phyloP scores from a whole-genome alignment of 2,888 invertebrate genomes.

The Alloscopus bannaensis region DNA sequence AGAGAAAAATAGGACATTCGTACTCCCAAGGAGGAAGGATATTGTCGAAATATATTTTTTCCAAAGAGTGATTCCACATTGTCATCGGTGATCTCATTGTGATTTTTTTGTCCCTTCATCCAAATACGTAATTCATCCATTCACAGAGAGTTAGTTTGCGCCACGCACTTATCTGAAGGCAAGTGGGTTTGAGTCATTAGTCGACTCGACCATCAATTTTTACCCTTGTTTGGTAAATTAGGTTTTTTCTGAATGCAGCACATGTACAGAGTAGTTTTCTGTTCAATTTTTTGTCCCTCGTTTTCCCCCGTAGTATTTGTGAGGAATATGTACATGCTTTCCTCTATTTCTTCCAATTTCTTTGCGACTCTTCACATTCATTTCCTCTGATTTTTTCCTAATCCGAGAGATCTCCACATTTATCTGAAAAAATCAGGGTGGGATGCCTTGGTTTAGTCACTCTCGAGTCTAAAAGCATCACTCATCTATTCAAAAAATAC shows the following conservation, averaged over 20 bases:
- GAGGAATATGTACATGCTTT: neutral
- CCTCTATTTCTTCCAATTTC: constrained; percentile 27
- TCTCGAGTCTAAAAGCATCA: constrained; percentile 23
- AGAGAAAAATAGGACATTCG: too few species aligned
- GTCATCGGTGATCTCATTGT: constrained; percentile 42
- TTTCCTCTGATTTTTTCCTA: constrained; percentile 37
- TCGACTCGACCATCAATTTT: constrained; percentile 10
- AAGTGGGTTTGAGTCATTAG: constrained; percentile 58
- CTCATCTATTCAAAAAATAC: constrained; percentile 45
- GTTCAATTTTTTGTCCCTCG: neutral
- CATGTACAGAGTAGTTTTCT: constrained; percentile 2
- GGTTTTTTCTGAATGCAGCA: constrained; percentile 41
- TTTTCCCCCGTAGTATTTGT: neutral
- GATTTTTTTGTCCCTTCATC: constrained; percentile 24
- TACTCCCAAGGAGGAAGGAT: constrained; percentile 28
- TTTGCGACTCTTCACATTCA: constrained; percentile 24
- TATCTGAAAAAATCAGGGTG: constrained; percentile 24
- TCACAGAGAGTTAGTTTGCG: neutral
- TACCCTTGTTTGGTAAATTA: constrained; percentile 40
- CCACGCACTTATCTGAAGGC: constrained; percentile 10
- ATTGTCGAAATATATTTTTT: constrained; percentile 17
- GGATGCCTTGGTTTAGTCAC: neutral
- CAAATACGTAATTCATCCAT: constrained; percentile 6
- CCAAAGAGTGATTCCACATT: constrained; percentile 22
- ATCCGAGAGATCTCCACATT: constrained; percentile 33